These are phyloP conservation scores for Chaetodon trifasciatus DNA, from an alignment of 2,797 vertebrate genomes.

Conservation along the genomic window DNA sequence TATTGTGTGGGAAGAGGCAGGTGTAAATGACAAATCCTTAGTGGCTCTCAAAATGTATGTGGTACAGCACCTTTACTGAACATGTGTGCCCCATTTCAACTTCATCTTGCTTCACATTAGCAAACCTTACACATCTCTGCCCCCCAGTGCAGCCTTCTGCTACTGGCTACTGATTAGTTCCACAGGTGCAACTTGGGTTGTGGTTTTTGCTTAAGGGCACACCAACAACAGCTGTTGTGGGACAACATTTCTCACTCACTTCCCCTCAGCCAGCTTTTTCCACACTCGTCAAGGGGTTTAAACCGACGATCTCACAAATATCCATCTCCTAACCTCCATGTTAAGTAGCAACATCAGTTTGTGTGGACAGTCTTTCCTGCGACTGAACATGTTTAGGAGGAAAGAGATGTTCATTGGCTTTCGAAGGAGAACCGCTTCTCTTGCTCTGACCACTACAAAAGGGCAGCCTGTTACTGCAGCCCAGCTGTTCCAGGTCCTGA, in stretches of 20 bases:
- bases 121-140: slow-evolving; percentile 2
- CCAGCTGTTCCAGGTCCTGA: too few species aligned
- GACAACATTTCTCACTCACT: slow-evolving; percentile 31
- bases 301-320: background rate
- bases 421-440: too few species aligned
- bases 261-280: slow-evolving; percentile 1
- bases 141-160: background rate
- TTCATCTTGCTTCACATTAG: background rate
- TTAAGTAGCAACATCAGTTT: background rate
- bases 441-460: too few species aligned
- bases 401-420: too few species aligned
- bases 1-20: background rate
- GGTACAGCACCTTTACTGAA: background rate
- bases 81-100: rapidly evolving
- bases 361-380: too few species aligned
- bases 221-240: slow-evolving; percentile 25
- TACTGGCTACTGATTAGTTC: slow-evolving; percentile 13
- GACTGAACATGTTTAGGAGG: too few species aligned
- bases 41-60: background rate
- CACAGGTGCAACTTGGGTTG: slow-evolving; percentile 11
- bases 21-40: too few species aligned
- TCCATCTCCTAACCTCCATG: slow-evolving; percentile 3
- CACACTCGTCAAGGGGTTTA: background rate
- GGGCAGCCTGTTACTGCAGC: too few species aligned
- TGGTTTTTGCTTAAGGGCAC: slow-evolving; percentile 35